A percentile compares a stretch with the other conserved stretches of the same genome.
Conservation (phyloP, 2,888 invertebrate species). For the Drosophila glabriapex region DNA sequence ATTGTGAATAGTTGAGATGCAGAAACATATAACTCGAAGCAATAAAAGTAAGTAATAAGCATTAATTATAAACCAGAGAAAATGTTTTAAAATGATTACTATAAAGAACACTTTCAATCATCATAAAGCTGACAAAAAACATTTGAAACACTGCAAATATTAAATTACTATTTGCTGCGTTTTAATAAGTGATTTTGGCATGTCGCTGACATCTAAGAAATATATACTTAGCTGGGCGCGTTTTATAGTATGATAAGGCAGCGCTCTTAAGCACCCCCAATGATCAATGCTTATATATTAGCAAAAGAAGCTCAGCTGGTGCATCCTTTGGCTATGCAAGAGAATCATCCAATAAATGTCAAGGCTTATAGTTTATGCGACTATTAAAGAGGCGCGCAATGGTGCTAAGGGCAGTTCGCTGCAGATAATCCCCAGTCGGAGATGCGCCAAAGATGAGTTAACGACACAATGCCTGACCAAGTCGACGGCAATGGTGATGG, state of each 20-base stretch:
- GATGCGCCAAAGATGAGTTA: slow-evolving; percentile 53
- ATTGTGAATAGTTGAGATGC: neutral
- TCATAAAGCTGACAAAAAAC: neutral
- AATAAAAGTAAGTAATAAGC: neutral
- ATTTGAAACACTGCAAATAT: neutral
- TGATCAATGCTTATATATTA: slow-evolving; percentile 10
- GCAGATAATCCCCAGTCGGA: slow-evolving; percentile 51
- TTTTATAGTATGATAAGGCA: slow-evolving; percentile 44
- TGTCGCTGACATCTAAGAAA: slow-evolving; percentile 37
- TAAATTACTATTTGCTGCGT: slow-evolving; percentile 3
- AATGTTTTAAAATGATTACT: neutral
- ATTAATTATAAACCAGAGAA: neutral
- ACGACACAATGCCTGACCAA: slow-evolving; percentile 60
- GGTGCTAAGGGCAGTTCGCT: slow-evolving; percentile 28
- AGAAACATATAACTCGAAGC: neutral
- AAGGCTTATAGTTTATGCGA: slow-evolving; percentile 57
- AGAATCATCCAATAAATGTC: slow-evolving; percentile 59
- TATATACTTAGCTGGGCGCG: slow-evolving; percentile 9
- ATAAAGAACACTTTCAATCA: neutral
- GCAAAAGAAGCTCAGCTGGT: neutral
- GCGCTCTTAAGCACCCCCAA: slow-evolving; percentile 21
- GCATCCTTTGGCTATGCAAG: slow-evolving; percentile 1
- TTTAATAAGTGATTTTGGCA: slow-evolving; percentile 8
- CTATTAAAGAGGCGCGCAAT: slow-evolving; percentile 51
- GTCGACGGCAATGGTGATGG: slow-evolving; percentile 17